Evolutionary conservation across 1,140 invertebrate species (phyloP).

Genomic region (Ctenoplectra terminalis): DNA sequence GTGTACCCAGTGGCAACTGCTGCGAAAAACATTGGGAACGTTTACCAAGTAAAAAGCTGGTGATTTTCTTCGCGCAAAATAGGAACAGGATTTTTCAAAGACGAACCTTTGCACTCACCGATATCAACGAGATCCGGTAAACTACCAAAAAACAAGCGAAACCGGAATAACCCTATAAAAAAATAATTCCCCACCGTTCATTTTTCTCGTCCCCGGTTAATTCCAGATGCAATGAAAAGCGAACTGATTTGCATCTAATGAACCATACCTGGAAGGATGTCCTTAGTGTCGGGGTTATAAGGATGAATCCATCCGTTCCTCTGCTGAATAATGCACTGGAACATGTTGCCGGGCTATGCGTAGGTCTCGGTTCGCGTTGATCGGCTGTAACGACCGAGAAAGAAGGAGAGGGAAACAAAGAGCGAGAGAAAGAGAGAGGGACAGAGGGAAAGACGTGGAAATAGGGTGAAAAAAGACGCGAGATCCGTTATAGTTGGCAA

Average conservation of each 20-base stretch:
- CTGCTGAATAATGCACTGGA: conserved; percentile 92
- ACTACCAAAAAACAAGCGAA: too few species aligned
- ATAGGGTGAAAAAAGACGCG: neutral
- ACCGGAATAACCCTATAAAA: too few species aligned
- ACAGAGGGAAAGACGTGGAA: neutral
- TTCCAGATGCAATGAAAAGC: conserved; percentile 12
- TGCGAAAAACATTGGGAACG: too few species aligned
- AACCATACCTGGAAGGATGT: conserved; percentile 89
- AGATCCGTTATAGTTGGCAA: conserved; percentile 41
- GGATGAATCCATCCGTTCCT: conserved; percentile 90
- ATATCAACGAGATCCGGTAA: too few species aligned
- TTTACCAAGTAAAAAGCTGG: too few species aligned
- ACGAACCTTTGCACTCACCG: too few species aligned
- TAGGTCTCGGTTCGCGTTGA: conserved; percentile 29
- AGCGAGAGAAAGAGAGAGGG: too few species aligned
- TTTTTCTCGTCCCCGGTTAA: neutral
- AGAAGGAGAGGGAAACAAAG: too few species aligned
- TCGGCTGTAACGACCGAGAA: conserved; percentile 14
- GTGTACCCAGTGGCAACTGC: too few species aligned
- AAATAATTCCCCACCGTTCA: too few species aligned
- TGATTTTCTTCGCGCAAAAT: too few species aligned
- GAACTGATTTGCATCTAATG: neutral
- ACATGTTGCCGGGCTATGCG: conserved; percentile 83
- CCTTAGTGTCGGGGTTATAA: conserved; percentile 87
- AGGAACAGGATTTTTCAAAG: too few species aligned